Evolutionary conservation across 2,888 invertebrate genomes (phyloP), one percentile per base, ranked within the genome.

Genomic region (Saturnia pavonia): DNA sequence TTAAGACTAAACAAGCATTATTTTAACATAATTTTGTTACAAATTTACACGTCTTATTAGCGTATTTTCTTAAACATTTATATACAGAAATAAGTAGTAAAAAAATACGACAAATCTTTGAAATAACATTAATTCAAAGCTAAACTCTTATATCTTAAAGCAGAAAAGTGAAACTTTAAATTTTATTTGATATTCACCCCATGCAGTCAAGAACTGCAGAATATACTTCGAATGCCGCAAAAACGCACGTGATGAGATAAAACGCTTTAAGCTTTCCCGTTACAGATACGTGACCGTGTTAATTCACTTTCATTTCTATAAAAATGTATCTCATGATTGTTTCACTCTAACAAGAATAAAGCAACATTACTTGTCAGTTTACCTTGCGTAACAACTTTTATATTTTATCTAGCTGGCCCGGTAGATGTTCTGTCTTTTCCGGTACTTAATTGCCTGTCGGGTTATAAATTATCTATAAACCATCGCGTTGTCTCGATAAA

Each of bases 231-330:
- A 34, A 65, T 22, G 9, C 16, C 19, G 19, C 25, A 25, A 60
- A 60, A 60, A 60, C 57, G 14, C 27, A 25, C 65, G 65, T 19
- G 40, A 1, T 65, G 65, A 40, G 65, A 65, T 40, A 65, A 57
- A 65, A 65, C 63, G 68, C 45, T 54, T 42, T 16, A n/a, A 51
- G 54, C 34, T 68, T 25, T 67, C 22, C 54, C 68, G 54, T 40
- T 51, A 12, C n/a, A n/a, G 16, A 68, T 40, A 68, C 40, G 54
- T 54, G 54, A 51, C 14, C 68, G 40, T 68, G 57, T 68, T 19
- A 22, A n/a, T n/a, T 54, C 68, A 51, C 68, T 68, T 68, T 68
- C 54, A 65, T 65, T 65, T 65, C 14, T 60, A 27, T 57, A 14
- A 57, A 2, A 16, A 51, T 51, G 25, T 57, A 57, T 27, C 27